phyloP scores from a whole-genome alignment of 2,797 vertebrate species.

The Eremophila alpestris region DNA sequence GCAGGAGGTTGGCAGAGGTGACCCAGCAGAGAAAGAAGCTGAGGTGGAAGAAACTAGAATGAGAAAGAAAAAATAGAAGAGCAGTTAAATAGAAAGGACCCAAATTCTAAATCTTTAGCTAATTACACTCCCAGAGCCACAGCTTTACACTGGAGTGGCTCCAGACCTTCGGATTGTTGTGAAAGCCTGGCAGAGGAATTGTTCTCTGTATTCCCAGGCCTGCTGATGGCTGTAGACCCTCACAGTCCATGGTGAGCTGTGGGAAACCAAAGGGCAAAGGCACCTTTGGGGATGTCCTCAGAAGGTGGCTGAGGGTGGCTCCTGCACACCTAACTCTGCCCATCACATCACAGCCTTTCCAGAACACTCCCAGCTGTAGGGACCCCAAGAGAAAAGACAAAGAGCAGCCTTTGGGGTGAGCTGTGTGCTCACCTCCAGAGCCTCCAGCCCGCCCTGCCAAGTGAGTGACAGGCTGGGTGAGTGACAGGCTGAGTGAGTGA shows the following conservation, averaged over 20 bases:
- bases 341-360: neutral
- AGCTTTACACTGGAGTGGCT: neutral
- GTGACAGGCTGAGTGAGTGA: no score
- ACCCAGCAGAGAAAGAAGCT: neutral
- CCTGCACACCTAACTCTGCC: neutral
- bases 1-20: neutral
- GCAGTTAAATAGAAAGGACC: neutral
- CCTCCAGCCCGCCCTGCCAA: neutral
- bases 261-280: neutral
- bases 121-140: neutral
- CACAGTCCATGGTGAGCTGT: neutral
- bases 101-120: neutral
- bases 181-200: neutral
- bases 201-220: neutral
- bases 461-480: no score
- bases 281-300: rapidly evolving
- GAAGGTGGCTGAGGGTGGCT: neutral
- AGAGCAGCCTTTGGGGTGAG: neutral
- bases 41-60: neutral
- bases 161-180: neutral
- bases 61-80: neutral
- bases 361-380: neutral
- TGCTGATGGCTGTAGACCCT: neutral
- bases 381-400: rapidly evolving
- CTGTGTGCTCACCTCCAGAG: neutral